Base-by-base conservation (phyloP, 2,888 invertebrate genomes). In the Cantharis rustica region DNA sequence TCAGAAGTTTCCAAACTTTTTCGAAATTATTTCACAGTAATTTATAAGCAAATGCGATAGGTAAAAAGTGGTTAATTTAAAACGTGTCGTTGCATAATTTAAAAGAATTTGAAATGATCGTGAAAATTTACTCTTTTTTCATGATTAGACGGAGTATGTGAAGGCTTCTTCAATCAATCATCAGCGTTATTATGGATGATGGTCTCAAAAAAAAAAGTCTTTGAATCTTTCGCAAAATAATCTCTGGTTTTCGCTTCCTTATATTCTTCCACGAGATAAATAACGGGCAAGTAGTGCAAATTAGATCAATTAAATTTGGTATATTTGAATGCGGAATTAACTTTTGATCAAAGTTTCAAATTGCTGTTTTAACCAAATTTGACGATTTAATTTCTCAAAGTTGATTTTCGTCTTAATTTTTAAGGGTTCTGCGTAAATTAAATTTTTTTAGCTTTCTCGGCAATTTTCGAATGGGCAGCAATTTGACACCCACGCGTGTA, bases 401-500 rank as follows among this genome's bases (percentile, higher is more conserved):
- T 47, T 47, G 47, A 47, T 47, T 47, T 47, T 47, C 47, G n/a
- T 47, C 47, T 47, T 47, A 47, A 47, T 47, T n/a, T 47, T 47
- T 47, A 47, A 47, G 47, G 47, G 47, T 47, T 47, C 47, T 47
- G 47, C 47, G 13, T 47, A 47, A 47, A 47, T 47, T 47, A 47
- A 47, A 47, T 47, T 47, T 47, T 47, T 47, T 47, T 47, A 47
- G 47, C 47, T 47, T 47, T 47, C 47, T 47, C 47, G 47, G 47
- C 47, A 72, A 20, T 70, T 69, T 70, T 63, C 69, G 20, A 62
- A 31, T 73, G 69, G 72, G 76, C 61, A 63, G 16, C 47, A 61
- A 10, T 63, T 64, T 72, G 62, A 80, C 80, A 80, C 80, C 80
- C 76, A 80, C 80, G 78, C 73, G 16, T 71, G 73, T 73, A 73